Percentiles rank a stretch among this genome's conserved stretches.
These are phyloP conservation scores for Ischnura elegans DNA, from an alignment of 2,888 invertebrate species.

Conservation along the genomic window DNA sequence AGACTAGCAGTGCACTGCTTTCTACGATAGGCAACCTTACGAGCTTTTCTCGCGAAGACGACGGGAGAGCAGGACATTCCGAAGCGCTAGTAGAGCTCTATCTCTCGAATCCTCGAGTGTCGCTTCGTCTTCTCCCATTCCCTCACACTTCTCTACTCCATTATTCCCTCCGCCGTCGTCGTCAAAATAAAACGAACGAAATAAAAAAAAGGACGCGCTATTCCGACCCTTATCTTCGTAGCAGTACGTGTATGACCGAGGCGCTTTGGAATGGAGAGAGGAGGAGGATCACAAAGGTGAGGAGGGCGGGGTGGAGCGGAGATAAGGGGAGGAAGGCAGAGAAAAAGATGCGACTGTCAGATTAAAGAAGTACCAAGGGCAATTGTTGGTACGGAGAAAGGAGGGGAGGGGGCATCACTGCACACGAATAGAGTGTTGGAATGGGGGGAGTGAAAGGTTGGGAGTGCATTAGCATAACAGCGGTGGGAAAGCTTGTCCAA, in stretches of 20 bases:
- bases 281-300: conserved; percentile 33
- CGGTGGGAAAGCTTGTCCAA: conserved; percentile 65
- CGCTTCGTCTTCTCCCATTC: not conserved
- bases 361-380: conserved; percentile 58
- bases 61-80: conserved; percentile 46
- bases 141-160: not conserved
- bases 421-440: not conserved
- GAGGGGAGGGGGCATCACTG: not conserved
- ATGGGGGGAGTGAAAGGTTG: not conserved
- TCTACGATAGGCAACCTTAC: no score
- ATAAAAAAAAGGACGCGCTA: not conserved
- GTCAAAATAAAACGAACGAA: not conserved
- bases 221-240: not conserved
- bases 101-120: not conserved
- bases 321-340: conserved; percentile 37
- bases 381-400: conserved; percentile 49
- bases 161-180: not conserved
- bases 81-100: not conserved
- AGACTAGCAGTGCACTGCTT: no score
- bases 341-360: conserved; percentile 54
- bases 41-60: not conserved
- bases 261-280: not conserved
- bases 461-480: conserved; percentile 65
- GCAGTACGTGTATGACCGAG: conserved; percentile 26
- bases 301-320: not conserved